phyloP scores from a whole-genome alignment of 1,140 invertebrate species.

The Brachionus rubens region DNA sequence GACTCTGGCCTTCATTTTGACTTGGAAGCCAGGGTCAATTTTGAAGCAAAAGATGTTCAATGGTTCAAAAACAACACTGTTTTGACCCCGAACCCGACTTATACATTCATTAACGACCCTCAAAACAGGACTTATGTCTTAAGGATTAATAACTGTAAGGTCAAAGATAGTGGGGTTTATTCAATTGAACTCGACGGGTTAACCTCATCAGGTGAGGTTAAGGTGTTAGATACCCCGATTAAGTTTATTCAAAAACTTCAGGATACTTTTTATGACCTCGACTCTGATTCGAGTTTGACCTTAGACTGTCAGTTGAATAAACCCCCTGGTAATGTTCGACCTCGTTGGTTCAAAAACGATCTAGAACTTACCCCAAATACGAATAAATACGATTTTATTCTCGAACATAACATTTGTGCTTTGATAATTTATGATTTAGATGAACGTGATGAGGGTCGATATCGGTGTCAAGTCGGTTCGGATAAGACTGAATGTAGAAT shows the following conservation, averaged over 20 bases:
- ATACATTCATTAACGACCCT: not conserved
- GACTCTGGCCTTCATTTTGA: constrained; percentile 25
- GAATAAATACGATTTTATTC: constrained; percentile 38
- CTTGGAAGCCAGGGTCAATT: constrained; percentile 37
- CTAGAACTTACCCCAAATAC: not conserved
- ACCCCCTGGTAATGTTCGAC: not conserved
- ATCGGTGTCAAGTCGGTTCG: not conserved
- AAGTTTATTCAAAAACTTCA: constrained; percentile 31
- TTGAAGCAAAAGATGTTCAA: not conserved
- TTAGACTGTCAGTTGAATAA: constrained; percentile 31
- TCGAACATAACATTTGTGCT: constrained; percentile 37
- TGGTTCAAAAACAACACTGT: constrained; percentile 23
- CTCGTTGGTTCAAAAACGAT: constrained; percentile 40
- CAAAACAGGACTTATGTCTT: not conserved
- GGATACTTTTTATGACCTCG: constrained; percentile 16
- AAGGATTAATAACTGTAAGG: constrained; percentile 11
- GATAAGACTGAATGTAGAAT: constrained; percentile 26
- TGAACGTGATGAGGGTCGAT: constrained; percentile 8
- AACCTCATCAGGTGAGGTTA: not conserved
- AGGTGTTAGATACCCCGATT: not conserved
- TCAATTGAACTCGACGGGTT: constrained; percentile 33
- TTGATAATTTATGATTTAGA: constrained; percentile 44
- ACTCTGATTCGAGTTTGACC: not conserved
- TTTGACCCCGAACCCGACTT: not conserved
- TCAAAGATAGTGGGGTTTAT: constrained; percentile 8